Evolutionary conservation across 1,140 invertebrate genomes (phyloP), one percentile per base, ranked within the genome.

Genomic region (Formica exsecta): DNA sequence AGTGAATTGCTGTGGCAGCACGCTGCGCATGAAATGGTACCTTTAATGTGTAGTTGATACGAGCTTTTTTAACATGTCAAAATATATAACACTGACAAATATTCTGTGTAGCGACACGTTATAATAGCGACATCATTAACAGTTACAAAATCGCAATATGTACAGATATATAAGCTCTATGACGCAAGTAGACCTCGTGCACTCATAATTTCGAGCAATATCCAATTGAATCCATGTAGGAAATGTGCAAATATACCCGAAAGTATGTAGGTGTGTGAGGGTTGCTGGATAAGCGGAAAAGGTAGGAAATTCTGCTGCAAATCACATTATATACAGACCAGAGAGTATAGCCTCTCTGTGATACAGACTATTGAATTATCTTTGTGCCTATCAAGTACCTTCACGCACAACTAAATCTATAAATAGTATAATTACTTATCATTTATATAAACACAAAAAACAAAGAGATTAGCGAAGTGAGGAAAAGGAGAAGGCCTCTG

Each of bases 371-470:
- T 85, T 77, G 65, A 22, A 66, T 70, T 79, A 86, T 62, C 87
- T 81, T 51, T 57, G 85, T 86, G 77, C 85, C 85, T 74, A 5
- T 87, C 84, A 71, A 89, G 85, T 90, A 93, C 90, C 92, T 92
- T 91, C 91, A 91, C 90, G 92, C 92, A 93, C 92, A 92, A 92
- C 87, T 92, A 89, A 54, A 89, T 92, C 89, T 93, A 92, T 89
- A 92, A 93, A 93, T 93, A 91, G 92, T 87, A 90, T 91, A 92
- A 91, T 89, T 86, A 93, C 86, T 83, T 91, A 92, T 86, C 91
- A 92, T 92, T 94, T 92, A 94, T 91, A 93, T 90, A 88, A 92
- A 32, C 32, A 32, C 1, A 90, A 89, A 13, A 90, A 93, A 91
- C 88, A 90, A 87, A 81, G 44, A 41, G 7, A 89, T 86, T 74